Evolutionary conservation across 2,797 vertebrate genomes (phyloP).

Genomic region (Poeciliopsis paucimaculata): DNA sequence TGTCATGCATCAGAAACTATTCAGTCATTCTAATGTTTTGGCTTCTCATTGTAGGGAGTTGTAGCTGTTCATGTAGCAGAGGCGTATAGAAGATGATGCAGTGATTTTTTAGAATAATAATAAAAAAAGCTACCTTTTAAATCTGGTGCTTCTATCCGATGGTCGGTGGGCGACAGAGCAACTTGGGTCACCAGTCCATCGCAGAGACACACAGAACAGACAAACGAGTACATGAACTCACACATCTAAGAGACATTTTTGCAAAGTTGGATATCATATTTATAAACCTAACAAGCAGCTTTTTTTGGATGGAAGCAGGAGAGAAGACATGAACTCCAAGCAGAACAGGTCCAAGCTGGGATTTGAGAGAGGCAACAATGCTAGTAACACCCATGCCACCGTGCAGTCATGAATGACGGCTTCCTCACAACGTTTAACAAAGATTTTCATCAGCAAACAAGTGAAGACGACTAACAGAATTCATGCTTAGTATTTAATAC

Average conservation of each 20-base stretch:
- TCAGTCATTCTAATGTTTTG: conserved; percentile 18
- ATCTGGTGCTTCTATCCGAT: not conserved
- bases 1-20: conserved; percentile 42
- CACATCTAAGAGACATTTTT: not conserved
- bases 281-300: not conserved
- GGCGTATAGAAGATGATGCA: not conserved
- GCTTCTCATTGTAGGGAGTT: not conserved
- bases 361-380: not conserved
- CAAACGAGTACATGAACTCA: not conserved
- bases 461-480: not conserved
- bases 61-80: not conserved
- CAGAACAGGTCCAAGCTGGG: not conserved
- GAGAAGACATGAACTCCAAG: not conserved
- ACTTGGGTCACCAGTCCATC: not conserved
- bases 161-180: not conserved
- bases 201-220: not conserved
- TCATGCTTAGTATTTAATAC: not conserved
- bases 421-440: not conserved
- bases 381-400: not conserved
- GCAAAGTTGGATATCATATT: not conserved
- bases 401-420: not conserved
- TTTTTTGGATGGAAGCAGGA: not conserved
- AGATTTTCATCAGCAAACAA: not conserved
- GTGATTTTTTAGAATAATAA: not conserved
- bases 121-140: not conserved